Evolutionary conservation across 1,140 invertebrate species (phyloP).

Genomic region (Phortica variegata): DNA sequence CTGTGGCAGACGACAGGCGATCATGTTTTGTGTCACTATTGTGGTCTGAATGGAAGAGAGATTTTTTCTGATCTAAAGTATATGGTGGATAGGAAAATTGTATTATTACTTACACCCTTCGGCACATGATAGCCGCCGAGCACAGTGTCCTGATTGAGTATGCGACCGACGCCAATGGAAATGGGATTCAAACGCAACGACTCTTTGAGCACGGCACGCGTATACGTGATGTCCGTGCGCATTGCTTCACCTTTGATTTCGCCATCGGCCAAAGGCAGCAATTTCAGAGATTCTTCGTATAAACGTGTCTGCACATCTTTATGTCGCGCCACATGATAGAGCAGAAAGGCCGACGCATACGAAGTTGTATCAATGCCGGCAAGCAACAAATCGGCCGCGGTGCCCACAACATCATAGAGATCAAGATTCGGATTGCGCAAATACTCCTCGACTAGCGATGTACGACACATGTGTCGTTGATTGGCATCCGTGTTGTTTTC

Average conservation of each 20-base stretch:
- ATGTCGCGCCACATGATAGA: constrained; percentile 81
- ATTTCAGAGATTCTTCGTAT: constrained; percentile 64
- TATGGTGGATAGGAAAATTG: too few relatives aligned
- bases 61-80: too few relatives aligned
- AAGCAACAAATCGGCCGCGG: constrained; percentile 79
- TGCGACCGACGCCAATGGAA: constrained; percentile 77
- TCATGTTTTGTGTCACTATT: constrained; percentile 85
- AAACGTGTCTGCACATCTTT: constrained; percentile 72
- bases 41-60: constrained; percentile 70
- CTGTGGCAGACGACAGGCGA: constrained; percentile 68
- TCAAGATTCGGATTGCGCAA: constrained; percentile 67
- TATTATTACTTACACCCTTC: constrained; percentile 72
- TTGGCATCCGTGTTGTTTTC: not conserved
- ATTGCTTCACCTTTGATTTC: constrained; percentile 64
- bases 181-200: constrained; percentile 80
- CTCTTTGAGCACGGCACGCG: constrained; percentile 82
- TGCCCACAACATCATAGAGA: constrained; percentile 75
- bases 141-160: constrained; percentile 72
- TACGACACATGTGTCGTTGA: not conserved
- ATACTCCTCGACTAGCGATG: constrained; percentile 68
- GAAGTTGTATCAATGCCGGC: constrained; percentile 87
- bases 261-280: constrained; percentile 60
- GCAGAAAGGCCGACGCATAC: constrained; percentile 73
- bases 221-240: constrained; percentile 66
- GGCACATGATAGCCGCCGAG: constrained; percentile 84